Evolutionary conservation across 2,797 vertebrate genomes (phyloP).

Genomic region (Craterocephalus amniculus): DNA sequence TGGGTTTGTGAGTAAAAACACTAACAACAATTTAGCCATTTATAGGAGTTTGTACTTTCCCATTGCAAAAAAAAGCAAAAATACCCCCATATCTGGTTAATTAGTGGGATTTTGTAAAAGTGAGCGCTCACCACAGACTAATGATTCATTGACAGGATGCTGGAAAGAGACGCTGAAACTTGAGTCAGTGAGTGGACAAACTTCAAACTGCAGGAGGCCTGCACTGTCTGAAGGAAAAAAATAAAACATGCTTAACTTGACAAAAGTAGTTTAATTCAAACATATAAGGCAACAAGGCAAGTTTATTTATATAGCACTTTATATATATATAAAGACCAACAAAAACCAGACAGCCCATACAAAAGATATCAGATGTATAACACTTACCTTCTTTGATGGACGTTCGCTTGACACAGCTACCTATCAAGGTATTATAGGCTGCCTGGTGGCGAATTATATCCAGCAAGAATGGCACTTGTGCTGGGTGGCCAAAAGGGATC

Average conservation of each 20-base stretch:
- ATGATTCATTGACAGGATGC: slow-evolving; percentile 97
- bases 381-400: slow-evolving; percentile 91
- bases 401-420: slow-evolving; percentile 95
- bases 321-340: not conserved
- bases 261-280: slow-evolving; percentile 2
- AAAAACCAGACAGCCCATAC: not conserved
- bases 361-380: not conserved
- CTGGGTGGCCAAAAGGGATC: slow-evolving; percentile 96
- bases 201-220: slow-evolving; percentile 96
- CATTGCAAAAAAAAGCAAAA: not conserved
- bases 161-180: slow-evolving; percentile 98
- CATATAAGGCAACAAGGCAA: too few relatives aligned
- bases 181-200: slow-evolving; percentile 95
- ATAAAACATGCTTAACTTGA: not conserved
- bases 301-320: too few relatives aligned
- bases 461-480: slow-evolving; percentile 92
- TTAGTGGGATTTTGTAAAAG: not conserved
- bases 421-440: slow-evolving; percentile 94
- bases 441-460: slow-evolving; percentile 95
- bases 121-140: slow-evolving; percentile 93
- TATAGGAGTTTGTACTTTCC: not conserved
- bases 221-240: slow-evolving; percentile 86
- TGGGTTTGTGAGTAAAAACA: too few relatives aligned
- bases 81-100: not conserved
- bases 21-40: not conserved